Conservation (phyloP, 2,113 vertebrate genomes). For the Cinclus cinclus region DNA sequence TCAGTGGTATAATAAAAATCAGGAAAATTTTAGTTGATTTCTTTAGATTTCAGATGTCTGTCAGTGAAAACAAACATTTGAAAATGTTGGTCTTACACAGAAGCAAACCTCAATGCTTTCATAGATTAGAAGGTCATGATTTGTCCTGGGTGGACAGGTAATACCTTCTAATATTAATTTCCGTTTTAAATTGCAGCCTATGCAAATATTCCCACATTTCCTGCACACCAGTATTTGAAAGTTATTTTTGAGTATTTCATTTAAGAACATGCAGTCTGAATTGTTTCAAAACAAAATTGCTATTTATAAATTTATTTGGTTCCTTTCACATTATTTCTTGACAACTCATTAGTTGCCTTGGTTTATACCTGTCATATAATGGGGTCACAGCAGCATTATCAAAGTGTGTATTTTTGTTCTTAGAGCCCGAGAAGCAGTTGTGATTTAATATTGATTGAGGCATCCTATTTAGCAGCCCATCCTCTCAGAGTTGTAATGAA, state of each 20-base stretch:
- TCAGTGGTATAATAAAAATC: neutral
- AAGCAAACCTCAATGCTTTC: neutral
- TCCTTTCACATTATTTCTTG: neutral
- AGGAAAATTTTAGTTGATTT: neutral
- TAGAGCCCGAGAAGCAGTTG: neutral
- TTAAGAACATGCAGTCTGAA: neutral
- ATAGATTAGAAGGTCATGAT: neutral
- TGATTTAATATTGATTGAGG: slow-evolving; percentile 48
- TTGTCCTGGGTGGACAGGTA: neutral
- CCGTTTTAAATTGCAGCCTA: neutral
- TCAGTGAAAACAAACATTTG: neutral
- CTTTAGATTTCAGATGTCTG: neutral
- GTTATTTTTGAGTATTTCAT: neutral
- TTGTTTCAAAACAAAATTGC: neutral
- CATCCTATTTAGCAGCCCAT: slow-evolving; percentile 14
- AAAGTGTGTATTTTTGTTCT: slow-evolving; percentile 31
- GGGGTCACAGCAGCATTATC: slow-evolving; percentile 16
- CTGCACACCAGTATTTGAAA: neutral
- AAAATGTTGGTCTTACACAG: neutral
- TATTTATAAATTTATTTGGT: neutral
- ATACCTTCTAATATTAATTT: neutral
- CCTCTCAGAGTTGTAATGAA: slow-evolving; percentile 3
- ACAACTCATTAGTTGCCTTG: neutral
- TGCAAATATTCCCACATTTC: neutral
- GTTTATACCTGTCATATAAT: slow-evolving; percentile 35